A percentile compares a stretch with the other conserved stretches of the same genome.
phyloP scores from a whole-genome alignment of 2,113 vertebrate genomes.

The Barnardius zonarius region DNA sequence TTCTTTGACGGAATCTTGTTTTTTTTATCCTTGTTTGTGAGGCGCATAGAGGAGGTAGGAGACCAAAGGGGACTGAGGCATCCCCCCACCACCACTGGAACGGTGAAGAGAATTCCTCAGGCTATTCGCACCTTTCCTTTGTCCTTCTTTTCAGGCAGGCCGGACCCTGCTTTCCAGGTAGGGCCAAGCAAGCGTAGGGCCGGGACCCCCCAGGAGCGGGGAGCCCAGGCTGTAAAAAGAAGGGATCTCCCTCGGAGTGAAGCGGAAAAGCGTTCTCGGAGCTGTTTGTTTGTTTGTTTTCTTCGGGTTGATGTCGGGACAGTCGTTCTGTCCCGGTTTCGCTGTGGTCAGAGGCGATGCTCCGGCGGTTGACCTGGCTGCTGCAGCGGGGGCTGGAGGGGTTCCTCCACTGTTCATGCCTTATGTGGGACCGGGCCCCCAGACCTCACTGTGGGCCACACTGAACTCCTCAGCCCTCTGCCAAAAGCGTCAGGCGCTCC shows the following conservation, averaged over 20 bases:
- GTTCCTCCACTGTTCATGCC: neutral
- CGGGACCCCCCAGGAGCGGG: neutral
- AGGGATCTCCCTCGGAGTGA: neutral
- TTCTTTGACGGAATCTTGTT: neutral
- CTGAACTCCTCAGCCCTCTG: neutral
- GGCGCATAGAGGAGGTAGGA: neutral
- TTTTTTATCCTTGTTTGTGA: neutral
- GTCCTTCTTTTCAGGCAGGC: neutral
- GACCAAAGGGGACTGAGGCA: neutral
- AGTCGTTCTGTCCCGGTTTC: neutral
- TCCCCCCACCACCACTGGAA: neutral
- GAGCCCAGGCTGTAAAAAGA: neutral
- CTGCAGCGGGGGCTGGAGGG: neutral
- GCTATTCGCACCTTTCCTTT: neutral
- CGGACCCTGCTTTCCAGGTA: neutral
- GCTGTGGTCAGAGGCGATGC: neutral
- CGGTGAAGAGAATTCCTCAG: neutral
- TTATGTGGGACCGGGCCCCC: neutral
- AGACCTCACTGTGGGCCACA: neutral
- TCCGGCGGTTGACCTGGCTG: neutral
- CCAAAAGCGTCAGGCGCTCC: neutral
- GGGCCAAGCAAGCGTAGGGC: neutral
- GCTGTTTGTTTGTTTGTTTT: neutral
- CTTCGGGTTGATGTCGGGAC: neutral
- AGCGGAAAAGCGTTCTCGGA: fast-evolving